These are phyloP conservation scores for Dichetophora obliterata DNA, from an alignment of 2,888 invertebrate genomes.

Conservation along the genomic window DNA sequence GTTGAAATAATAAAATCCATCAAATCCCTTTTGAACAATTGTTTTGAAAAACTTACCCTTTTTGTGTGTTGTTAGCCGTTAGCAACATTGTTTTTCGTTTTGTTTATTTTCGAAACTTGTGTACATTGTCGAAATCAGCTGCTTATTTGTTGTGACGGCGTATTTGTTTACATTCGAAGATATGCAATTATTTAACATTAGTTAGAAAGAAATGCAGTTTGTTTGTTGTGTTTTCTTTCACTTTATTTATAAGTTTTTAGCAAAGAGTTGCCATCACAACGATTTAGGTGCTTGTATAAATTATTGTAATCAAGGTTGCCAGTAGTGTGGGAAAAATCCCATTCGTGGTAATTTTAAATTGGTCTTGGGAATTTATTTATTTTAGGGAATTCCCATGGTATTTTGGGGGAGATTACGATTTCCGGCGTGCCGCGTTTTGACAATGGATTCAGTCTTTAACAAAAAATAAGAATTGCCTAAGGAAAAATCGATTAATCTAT, in stretches of 20 bases:
- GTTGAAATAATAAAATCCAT: not conserved
- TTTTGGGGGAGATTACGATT: no score
- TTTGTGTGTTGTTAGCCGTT: not conserved
- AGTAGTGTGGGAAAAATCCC: no score
- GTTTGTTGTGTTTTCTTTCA: slow-evolving; percentile 13
- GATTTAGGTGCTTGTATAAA: no score
- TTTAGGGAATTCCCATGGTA: no score
- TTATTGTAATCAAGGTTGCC: no score
- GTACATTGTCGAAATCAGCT: slow-evolving; percentile 18
- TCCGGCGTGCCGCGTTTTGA: no score
- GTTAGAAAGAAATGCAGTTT: not conserved
- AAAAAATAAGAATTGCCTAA: no score
- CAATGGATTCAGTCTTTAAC: no score
- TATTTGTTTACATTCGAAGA: slow-evolving; percentile 15
- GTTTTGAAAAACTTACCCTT: not conserved
- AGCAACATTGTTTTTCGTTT: slow-evolving; percentile 18
- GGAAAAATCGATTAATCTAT: no score
- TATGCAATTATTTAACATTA: not conserved
- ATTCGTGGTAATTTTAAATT: no score
- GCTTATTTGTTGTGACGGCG: not conserved
- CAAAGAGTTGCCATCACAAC: not conserved
- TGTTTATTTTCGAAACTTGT: not conserved
- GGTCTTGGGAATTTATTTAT: no score
- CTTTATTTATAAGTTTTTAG: not conserved
- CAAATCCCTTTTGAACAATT: not conserved